A percentile compares a stretch with the other conserved stretches of the same genome.
These are phyloP conservation scores for Arnoldichthys spilopterus DNA, from an alignment of 2,797 vertebrate genomes.

Conservation along the genomic window DNA sequence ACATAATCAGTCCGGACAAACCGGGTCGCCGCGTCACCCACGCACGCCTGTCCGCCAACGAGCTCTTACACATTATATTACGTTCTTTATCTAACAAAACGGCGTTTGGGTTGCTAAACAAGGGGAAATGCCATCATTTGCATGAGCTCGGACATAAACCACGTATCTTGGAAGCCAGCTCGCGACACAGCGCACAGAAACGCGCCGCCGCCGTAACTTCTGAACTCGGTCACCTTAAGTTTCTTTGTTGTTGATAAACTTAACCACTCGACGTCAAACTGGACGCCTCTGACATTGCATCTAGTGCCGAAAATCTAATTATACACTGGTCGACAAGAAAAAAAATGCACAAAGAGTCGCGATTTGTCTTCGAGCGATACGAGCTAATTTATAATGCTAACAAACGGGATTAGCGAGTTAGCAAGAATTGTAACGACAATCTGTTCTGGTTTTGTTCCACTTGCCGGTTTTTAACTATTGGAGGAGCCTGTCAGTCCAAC, in stretches of 20 bases:
- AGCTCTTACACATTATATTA: too few relatives aligned
- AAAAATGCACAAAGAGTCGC: background rate
- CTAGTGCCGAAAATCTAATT: background rate
- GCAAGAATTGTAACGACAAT: background rate
- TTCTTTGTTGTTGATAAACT: background rate
- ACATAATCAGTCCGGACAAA: background rate
- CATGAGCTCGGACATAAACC: background rate
- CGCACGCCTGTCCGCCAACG: too few relatives aligned
- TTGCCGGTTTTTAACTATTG: background rate
- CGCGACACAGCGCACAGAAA: too few relatives aligned
- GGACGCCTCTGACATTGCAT: background rate
- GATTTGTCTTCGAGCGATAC: too few relatives aligned
- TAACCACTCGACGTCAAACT: too few relatives aligned
- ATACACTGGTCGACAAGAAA: background rate
- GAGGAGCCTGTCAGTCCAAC: background rate
- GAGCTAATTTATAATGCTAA: background rate
- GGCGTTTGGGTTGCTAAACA: too few relatives aligned
- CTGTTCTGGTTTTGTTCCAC: background rate
- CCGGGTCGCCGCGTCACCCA: too few relatives aligned
- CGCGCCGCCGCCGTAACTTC: background rate
- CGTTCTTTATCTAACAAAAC: too few relatives aligned
- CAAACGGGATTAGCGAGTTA: constrained; percentile 6
- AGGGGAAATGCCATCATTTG: too few relatives aligned
- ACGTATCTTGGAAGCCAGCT: background rate
- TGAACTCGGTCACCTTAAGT: background rate